Evolutionary conservation across 2,888 invertebrate species (phyloP).

Genomic region (Horisme vitalbata): DNA sequence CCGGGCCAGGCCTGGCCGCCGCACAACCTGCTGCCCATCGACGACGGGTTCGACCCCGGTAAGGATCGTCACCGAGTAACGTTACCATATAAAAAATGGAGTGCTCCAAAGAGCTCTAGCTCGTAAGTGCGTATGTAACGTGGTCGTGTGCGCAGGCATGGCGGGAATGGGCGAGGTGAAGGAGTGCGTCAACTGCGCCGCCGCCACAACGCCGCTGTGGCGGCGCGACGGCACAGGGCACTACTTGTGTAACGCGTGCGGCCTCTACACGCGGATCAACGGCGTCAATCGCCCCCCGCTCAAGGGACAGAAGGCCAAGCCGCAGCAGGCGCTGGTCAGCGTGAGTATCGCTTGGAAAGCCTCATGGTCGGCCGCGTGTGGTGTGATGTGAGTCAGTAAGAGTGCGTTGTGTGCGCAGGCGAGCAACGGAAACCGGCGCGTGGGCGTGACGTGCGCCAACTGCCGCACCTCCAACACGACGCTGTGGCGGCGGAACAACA

Average conservation of each 20-base stretch:
- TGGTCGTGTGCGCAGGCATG: slow-evolving; percentile 48
- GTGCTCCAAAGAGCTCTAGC: too few relatives aligned
- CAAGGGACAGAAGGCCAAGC: slow-evolving; percentile 86
- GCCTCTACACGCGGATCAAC: slow-evolving; percentile 91
- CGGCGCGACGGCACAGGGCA: slow-evolving; percentile 99
- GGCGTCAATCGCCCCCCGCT: slow-evolving; percentile 88
- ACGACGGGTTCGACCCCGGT: slow-evolving; percentile 79
- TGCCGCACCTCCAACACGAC: slow-evolving; percentile 96
- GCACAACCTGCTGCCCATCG: slow-evolving; percentile 66
- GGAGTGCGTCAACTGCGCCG: slow-evolving; percentile 97
- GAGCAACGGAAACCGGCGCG: slow-evolving; percentile 84
- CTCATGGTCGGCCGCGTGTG: background rate
- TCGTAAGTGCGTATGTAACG: too few relatives aligned
- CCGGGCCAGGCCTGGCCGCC: slow-evolving; percentile 74
- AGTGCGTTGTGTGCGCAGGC: slow-evolving; percentile 54
- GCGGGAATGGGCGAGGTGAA: slow-evolving; percentile 85
- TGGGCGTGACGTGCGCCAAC: slow-evolving; percentile 96
- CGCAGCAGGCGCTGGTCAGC: slow-evolving; percentile 80
- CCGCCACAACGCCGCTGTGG: slow-evolving; percentile 97
- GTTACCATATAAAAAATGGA: too few relatives aligned
- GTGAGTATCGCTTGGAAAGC: slow-evolving; percentile 18
- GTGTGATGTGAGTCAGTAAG: background rate
- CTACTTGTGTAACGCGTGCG: slow-evolving; percentile 99
- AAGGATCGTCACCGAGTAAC: slow-evolving; percentile 31
- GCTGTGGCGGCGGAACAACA: slow-evolving; percentile 96